Conservation (phyloP, 2,113 vertebrate genomes). For the Oryzias woworae region DNA sequence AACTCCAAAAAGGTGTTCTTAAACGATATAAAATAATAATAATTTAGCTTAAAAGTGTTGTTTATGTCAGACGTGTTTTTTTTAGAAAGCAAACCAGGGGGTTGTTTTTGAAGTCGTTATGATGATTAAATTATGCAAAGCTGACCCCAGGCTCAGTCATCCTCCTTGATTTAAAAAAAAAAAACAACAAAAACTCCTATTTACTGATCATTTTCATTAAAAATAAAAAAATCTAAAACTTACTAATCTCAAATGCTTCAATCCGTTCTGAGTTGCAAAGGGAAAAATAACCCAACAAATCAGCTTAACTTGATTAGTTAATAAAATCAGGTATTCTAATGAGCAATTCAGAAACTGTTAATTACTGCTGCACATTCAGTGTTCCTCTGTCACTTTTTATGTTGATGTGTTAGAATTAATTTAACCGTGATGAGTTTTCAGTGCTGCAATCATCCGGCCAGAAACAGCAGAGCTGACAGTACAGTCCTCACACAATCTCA, state of each 20-base stretch:
- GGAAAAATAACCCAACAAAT: conserved; percentile 19
- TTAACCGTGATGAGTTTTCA: conserved; percentile 46
- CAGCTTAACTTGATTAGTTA: conserved; percentile 20
- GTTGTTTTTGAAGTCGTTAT: neutral
- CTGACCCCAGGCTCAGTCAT: neutral
- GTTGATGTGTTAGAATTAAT: conserved; percentile 33
- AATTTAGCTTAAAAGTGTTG: neutral
- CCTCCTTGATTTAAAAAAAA: too few relatives aligned
- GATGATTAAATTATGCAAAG: neutral
- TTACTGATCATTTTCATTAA: too few relatives aligned
- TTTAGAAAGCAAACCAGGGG: neutral
- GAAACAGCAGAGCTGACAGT: conserved; percentile 21
- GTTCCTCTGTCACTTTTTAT: conserved; percentile 47
- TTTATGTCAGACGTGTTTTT: neutral
- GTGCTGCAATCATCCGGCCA: conserved; percentile 42
- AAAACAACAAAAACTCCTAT: too few relatives aligned
- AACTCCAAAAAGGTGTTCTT: neutral
- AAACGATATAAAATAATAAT: neutral
- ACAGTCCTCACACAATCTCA: conserved; percentile 24
- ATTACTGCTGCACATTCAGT: conserved; percentile 47
- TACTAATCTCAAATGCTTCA: neutral
- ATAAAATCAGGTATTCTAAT: conserved; percentile 45
- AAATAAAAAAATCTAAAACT: too few relatives aligned
- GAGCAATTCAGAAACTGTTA: conserved; percentile 37
- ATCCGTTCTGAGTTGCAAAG: neutral